Conservation (phyloP, 1,140 invertebrate genomes). For the Chironomus striatipennis region DNA sequence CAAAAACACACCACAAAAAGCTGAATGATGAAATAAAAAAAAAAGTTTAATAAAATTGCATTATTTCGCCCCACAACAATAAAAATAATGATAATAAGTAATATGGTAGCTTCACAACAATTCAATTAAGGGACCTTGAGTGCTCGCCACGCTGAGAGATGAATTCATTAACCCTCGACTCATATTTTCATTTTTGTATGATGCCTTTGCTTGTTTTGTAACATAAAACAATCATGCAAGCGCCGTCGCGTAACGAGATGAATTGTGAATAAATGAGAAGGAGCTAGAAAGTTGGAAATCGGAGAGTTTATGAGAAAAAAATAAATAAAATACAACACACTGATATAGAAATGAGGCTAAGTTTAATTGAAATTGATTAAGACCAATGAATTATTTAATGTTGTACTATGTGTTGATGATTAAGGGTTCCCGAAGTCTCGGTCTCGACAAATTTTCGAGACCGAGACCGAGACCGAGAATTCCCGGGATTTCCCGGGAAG, state of each 20-base stretch:
- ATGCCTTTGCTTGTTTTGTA: no score
- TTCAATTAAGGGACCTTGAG: conserved; percentile 7
- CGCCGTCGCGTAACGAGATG: no score
- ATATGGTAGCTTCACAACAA: conserved; percentile 12
- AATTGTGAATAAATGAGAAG: no score
- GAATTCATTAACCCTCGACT: neutral
- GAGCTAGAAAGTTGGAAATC: no score
- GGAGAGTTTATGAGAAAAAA: neutral
- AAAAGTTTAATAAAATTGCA: conserved; percentile 3
- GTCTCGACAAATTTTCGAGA: no score
- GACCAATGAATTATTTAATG: conserved; percentile 22
- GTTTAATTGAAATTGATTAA: conserved; percentile 23
- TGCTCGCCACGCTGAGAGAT: neutral
- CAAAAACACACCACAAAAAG: no score
- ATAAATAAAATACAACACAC: neutral
- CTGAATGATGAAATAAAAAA: no score
- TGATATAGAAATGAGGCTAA: conserved; percentile 6
- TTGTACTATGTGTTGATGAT: neutral
- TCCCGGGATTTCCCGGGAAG: no score
- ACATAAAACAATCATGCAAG: no score
- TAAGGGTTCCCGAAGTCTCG: no score
- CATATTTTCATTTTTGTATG: no score
- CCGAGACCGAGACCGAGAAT: no score
- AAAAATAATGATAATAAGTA: neutral
- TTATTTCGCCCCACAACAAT: neutral